phyloP scores from a whole-genome alignment of 2,113 vertebrate genomes.

The cat (Felis catus) region F.catus_Fca126_mat1.0 CM031426.1:30941001-30941500 shows the following conservation, averaged over 20 bases:
- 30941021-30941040: slow-evolving; percentile 18
- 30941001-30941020: slow-evolving; percentile 99
- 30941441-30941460: background rate
- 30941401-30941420: background rate
- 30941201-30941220: background rate
- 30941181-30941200: background rate
- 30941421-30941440: background rate
- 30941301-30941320: background rate
- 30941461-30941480: background rate
- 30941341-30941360: background rate
- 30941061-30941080: background rate
- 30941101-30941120: slow-evolving; percentile 1
- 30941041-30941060: slow-evolving; percentile 23
- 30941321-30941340: slow-evolving; percentile 31
- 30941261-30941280: slow-evolving; percentile 10
- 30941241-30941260: background rate
- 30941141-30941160: background rate
- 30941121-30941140: background rate
- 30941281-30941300: background rate
- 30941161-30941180: background rate
- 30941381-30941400: slow-evolving; percentile 36
- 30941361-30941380: slow-evolving; percentile 2
- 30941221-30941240: background rate
- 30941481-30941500: background rate
- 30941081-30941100: slow-evolving; percentile 14